Evolutionary conservation across 1,140 invertebrate genomes (phyloP).

Genomic region (Chironomus tepperi): DNA sequence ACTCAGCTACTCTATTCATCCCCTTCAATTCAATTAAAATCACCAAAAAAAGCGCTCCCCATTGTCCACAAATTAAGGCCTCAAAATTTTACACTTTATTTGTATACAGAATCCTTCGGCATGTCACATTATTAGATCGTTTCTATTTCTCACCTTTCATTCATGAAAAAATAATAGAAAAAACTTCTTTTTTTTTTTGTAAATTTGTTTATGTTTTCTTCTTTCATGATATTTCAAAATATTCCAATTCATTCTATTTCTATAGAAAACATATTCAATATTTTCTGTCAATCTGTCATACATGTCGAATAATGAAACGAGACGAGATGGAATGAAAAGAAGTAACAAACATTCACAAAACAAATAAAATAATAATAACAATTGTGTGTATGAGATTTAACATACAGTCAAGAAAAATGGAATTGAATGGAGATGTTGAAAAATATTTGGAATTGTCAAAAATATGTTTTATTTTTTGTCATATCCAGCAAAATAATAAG

Average conservation of each 20-base stretch:
- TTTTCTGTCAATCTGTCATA: slow-evolving; percentile 8
- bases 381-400: background rate
- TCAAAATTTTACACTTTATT: background rate
- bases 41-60: too few species aligned
- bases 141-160: background rate
- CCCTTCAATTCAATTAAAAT: too few species aligned
- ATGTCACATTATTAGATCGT: background rate
- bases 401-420: background rate
- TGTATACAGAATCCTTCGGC: background rate
- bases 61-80: background rate
- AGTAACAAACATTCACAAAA: background rate
- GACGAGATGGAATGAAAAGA: too few species aligned
- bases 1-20: too few species aligned
- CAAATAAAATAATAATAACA: background rate
- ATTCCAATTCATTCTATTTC: slow-evolving; percentile 14
- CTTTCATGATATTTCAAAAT: background rate
- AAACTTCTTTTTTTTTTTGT: background rate
- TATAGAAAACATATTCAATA: background rate
- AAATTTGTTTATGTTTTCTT: slow-evolving; percentile 7
- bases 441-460: slow-evolving; percentile 1
- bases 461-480: background rate
- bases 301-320: background rate
- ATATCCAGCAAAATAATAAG: too few species aligned
- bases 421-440: background rate
- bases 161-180: background rate